A percentile compares a stretch with the other conserved stretches of the same genome.
These are phyloP conservation scores for Lithophane leautieri DNA, from an alignment of 2,888 invertebrate species.

Conservation along the genomic window DNA sequence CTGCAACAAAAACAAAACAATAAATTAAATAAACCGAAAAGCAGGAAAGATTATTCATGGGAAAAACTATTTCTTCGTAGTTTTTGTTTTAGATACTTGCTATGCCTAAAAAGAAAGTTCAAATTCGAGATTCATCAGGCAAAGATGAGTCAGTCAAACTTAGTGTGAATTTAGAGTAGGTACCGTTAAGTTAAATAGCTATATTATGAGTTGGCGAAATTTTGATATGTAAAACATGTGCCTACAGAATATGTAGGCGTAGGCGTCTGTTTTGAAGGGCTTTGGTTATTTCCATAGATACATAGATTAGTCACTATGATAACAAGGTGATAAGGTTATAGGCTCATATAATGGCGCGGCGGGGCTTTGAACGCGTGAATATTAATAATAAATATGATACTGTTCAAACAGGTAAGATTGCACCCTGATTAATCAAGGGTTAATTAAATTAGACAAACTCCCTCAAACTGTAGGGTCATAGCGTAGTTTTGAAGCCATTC, in stretches of 20 bases:
- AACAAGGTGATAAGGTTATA: too few relatives aligned
- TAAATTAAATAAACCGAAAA: too few relatives aligned
- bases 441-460: too few relatives aligned
- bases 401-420: too few relatives aligned
- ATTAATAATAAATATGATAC: too few relatives aligned
- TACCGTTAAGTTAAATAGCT: constrained; percentile 42
- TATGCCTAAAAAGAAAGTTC: constrained; percentile 5
- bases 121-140: constrained; percentile 2
- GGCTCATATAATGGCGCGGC: too few relatives aligned
- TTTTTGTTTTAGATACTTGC: not conserved
- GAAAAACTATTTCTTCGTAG: not conserved
- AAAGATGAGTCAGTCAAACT: constrained; percentile 38
- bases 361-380: too few relatives aligned
- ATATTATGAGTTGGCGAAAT: constrained; percentile 21
- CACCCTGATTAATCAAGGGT: too few relatives aligned
- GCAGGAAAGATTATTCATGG: not conserved
- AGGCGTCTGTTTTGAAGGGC: not conserved
- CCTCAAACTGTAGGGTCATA: not conserved
- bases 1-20: too few relatives aligned
- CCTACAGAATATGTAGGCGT: not conserved
- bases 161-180: constrained; percentile 26
- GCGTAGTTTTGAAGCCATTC: not conserved
- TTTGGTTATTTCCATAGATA: not conserved
- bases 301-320: not conserved
- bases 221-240: not conserved